phyloP scores from a whole-genome alignment of 2,797 vertebrate species.

The Neosilurus hyrtlii region DNA sequence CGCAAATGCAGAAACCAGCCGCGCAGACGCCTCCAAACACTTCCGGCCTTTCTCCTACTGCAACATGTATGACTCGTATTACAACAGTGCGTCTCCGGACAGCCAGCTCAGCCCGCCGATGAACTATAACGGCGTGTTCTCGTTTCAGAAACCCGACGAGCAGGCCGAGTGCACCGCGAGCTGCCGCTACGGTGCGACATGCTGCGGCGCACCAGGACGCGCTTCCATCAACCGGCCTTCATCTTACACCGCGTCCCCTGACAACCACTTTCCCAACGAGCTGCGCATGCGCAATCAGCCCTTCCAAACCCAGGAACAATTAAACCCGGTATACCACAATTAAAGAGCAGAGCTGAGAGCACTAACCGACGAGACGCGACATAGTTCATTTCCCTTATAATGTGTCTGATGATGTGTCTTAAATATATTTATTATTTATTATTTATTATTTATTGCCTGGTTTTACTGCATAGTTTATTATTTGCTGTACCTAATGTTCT shows the following conservation, averaged over 20 bases:
- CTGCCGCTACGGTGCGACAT: conserved; percentile 95
- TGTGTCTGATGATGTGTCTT: conserved; percentile 5
- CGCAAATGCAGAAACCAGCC: conserved; percentile 85
- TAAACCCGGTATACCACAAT: conserved; percentile 56
- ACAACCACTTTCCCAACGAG: conserved; percentile 95
- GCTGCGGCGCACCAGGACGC: conserved; percentile 90
- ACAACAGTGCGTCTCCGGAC: conserved; percentile 92
- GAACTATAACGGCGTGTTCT: conserved; percentile 99
- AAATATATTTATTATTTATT: conserved; percentile 29
- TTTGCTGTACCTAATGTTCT: neutral
- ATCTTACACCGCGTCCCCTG: conserved; percentile 92
- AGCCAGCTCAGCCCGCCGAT: conserved; percentile 91
- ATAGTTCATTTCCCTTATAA: neutral
- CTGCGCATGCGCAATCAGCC: conserved; percentile 95
- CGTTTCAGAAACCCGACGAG: conserved; percentile 93
- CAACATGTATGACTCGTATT: conserved; percentile 91
- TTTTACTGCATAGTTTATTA: conserved; percentile 22
- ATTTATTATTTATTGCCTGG: conserved; percentile 14
- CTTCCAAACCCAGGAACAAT: conserved; percentile 81
- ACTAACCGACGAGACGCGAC: neutral
- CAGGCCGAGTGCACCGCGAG: conserved; percentile 91
- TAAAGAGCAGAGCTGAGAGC: conserved; percentile 75
- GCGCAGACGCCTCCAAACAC: conserved; percentile 87
- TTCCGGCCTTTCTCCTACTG: conserved; percentile 90
- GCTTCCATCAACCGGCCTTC: conserved; percentile 89